Evolutionary conservation across 1,140 invertebrate genomes (phyloP).

Genomic region (Bradynema listronoti): DNA sequence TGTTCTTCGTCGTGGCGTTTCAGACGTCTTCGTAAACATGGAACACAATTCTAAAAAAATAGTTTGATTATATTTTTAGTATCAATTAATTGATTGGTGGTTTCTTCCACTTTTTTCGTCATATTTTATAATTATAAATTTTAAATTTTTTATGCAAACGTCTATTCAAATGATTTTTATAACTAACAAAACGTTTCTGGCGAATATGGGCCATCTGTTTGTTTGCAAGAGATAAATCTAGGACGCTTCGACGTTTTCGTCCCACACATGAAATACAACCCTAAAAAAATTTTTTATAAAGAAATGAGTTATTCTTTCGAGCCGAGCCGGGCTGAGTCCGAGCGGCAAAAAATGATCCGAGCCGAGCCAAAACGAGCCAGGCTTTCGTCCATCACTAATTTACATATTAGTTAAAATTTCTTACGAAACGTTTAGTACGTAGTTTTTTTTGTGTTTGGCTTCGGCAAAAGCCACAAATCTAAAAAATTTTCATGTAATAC

Average conservation of each 20-base stretch:
- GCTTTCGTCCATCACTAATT: background rate
- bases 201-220: conserved; percentile 18
- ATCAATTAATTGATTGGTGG: background rate
- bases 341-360: background rate
- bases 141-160: too few relatives aligned
- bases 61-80: background rate
- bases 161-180: conserved; percentile 2
- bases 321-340: background rate
- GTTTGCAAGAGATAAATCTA: too few relatives aligned
- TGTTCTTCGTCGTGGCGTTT: conserved; percentile 1
- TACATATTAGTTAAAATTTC: conserved; percentile 9
- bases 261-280: conserved; percentile 23
- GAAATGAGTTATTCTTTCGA: conserved; percentile 12
- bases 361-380: background rate
- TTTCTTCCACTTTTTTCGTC: too few relatives aligned
- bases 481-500: background rate
- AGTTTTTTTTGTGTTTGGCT: conserved; percentile 6
- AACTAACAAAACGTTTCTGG: conserved; percentile 16
- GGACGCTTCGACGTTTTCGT: conserved; percentile 20
- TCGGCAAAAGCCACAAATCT: conserved; percentile 23
- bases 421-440: conserved; percentile 20
- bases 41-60: conserved; percentile 23
- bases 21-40: conserved; percentile 19
- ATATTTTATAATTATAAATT: too few relatives aligned
- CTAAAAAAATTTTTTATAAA: conserved; percentile 6